Percentiles rank a stretch among this genome's conserved stretches.
Conservation (phyloP, 2,888 invertebrate species). For the Exephanes ischioxanthus region DNA sequence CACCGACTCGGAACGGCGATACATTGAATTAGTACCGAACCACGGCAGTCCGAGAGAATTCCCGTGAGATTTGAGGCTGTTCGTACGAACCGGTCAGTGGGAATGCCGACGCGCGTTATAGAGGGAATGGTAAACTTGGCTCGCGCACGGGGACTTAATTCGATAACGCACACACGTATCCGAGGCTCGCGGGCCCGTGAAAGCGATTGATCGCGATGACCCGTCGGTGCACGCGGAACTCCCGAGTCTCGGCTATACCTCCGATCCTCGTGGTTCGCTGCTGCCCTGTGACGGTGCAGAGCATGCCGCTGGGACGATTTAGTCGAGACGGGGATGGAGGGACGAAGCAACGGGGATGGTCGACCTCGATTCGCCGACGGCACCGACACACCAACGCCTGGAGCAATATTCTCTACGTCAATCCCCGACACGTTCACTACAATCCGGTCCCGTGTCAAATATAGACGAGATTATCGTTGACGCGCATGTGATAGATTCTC, state of each 20-base stretch:
- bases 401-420: slow-evolving; percentile 23
- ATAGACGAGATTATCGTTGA: slow-evolving; percentile 47
- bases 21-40: slow-evolving; percentile 66
- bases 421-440: slow-evolving; percentile 33
- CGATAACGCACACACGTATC: slow-evolving; percentile 57
- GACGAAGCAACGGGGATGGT: not conserved
- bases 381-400: slow-evolving; percentile 1
- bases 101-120: slow-evolving; percentile 1
- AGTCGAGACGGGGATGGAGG: slow-evolving; percentile 16
- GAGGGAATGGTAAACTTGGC: not conserved
- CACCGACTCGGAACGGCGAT: slow-evolving; percentile 63
- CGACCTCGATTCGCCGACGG: slow-evolving; percentile 42
- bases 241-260: slow-evolving; percentile 35
- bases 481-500: slow-evolving; percentile 25
- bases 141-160: slow-evolving; percentile 61
- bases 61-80: slow-evolving; percentile 52
- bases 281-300: slow-evolving; percentile 27
- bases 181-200: slow-evolving; percentile 23
- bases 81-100: not conserved
- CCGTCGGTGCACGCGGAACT: slow-evolving; percentile 42
- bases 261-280: slow-evolving; percentile 6
- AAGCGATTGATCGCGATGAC: slow-evolving; percentile 59
- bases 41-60: slow-evolving; percentile 47
- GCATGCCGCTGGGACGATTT: slow-evolving; percentile 56
- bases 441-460: slow-evolving; percentile 37